Conservation (phyloP, 92 coral and sea anemone genomes). For the Nematostella vectensis region DNA sequence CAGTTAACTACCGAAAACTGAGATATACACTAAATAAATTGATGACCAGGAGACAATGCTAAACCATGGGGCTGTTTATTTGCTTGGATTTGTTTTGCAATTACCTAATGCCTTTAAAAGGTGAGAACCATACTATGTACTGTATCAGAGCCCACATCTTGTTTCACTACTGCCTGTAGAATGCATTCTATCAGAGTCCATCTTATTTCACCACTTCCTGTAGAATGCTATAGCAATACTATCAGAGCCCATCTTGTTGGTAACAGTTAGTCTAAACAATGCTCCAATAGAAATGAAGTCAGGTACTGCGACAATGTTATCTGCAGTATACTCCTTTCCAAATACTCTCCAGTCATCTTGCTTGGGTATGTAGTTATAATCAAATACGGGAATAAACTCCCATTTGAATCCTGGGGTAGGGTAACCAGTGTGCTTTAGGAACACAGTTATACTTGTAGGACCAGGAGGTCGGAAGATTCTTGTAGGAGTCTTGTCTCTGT, state of each 20-base stretch:
- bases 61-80: too few relatives aligned
- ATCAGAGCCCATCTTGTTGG: neutral
- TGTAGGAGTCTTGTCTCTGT: neutral
- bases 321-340: neutral
- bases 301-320: neutral
- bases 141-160: too few relatives aligned
- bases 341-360: neutral
- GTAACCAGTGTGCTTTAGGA: neutral
- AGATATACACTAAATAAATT: too few relatives aligned
- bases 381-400: neutral
- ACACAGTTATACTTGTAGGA: neutral
- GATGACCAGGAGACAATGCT: too few relatives aligned
- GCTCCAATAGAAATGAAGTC: neutral
- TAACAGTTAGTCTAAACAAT: neutral
- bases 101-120: too few relatives aligned
- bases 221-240: too few relatives aligned
- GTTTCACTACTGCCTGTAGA: too few relatives aligned
- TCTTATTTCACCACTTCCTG: too few relatives aligned
- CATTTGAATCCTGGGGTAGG: neutral
- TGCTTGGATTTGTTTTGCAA: too few relatives aligned
- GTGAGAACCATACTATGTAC: too few relatives aligned
- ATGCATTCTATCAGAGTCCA: too few relatives aligned
- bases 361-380: neutral
- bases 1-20: too few relatives aligned
- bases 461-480: neutral